These are phyloP conservation scores for Andrena camellia DNA, from an alignment of 2,888 invertebrate species.

Conservation along the genomic window DNA sequence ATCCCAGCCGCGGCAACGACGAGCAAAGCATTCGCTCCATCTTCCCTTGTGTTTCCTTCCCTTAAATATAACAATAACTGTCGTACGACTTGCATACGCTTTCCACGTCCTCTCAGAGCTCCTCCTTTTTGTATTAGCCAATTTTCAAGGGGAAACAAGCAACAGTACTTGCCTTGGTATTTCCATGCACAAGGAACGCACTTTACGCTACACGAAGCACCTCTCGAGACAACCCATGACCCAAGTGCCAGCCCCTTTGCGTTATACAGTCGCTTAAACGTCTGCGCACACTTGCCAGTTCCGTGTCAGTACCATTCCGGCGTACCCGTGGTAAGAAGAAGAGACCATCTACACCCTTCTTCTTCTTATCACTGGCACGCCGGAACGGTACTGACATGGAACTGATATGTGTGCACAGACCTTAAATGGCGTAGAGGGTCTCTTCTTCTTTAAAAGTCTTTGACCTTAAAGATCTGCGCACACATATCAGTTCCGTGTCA, in stretches of 20 bases:
- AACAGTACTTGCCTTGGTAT: slow-evolving; percentile 42
- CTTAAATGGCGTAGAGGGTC: too few species aligned
- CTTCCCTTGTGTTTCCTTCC: neutral
- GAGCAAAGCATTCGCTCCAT: neutral
- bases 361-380: too few species aligned
- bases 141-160: slow-evolving; percentile 34
- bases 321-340: too few species aligned
- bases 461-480: too few species aligned
- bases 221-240: slow-evolving; percentile 65
- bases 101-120: neutral
- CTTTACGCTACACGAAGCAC: slow-evolving; percentile 65
- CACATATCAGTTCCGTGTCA: too few species aligned
- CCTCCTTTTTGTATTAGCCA: slow-evolving; percentile 30
- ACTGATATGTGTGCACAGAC: too few species aligned
- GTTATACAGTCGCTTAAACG: slow-evolving; percentile 55
- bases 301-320: too few species aligned
- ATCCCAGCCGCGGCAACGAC: neutral
- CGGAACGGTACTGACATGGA: too few species aligned
- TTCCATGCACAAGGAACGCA: slow-evolving; percentile 49
- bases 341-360: too few species aligned
- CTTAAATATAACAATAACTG: neutral
- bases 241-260: slow-evolving; percentile 53
- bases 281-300: slow-evolving; percentile 22
- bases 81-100: neutral
- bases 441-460: too few species aligned